Percentiles rank a stretch among this genome's conserved stretches.
These are phyloP conservation scores for Heliornis fulica DNA, from an alignment of 2,113 vertebrate genomes.

Conservation along the genomic window DNA sequence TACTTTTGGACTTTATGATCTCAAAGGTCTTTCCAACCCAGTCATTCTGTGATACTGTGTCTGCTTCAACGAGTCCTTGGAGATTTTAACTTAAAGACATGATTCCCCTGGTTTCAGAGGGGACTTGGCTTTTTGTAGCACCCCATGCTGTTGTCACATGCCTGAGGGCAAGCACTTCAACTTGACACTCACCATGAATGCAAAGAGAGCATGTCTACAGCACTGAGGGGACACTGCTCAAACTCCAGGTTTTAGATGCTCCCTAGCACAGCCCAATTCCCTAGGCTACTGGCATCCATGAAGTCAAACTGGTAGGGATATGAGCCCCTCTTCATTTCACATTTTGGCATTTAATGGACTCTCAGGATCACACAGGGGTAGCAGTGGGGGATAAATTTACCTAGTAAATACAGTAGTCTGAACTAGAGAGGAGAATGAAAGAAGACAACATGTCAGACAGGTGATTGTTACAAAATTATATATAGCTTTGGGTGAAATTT, in stretches of 20 bases:
- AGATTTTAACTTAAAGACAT: not conserved
- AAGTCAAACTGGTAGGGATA: not conserved
- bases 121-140: not conserved
- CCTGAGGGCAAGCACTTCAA: not conserved
- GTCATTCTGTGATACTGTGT: too few relatives aligned
- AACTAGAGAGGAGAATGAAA: not conserved
- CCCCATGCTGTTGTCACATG: not conserved
- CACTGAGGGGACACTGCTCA: not conserved
- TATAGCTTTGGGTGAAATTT: not conserved
- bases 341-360: not conserved
- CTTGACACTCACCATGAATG: not conserved
- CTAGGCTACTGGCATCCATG: accelerated
- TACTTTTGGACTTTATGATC: too few relatives aligned
- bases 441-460: not conserved
- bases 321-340: not conserved
- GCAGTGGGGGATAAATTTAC: not conserved
- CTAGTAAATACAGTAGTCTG: not conserved
- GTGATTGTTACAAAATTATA: not conserved
- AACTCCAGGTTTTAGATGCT: not conserved
- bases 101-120: not conserved
- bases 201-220: not conserved
- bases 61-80: not conserved
- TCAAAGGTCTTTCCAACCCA: too few relatives aligned
- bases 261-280: not conserved
- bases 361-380: not conserved